These are phyloP conservation scores for Macrobrachium rosenbergii DNA, from an alignment of 1,140 invertebrate genomes.

Conservation along the genomic window DNA sequence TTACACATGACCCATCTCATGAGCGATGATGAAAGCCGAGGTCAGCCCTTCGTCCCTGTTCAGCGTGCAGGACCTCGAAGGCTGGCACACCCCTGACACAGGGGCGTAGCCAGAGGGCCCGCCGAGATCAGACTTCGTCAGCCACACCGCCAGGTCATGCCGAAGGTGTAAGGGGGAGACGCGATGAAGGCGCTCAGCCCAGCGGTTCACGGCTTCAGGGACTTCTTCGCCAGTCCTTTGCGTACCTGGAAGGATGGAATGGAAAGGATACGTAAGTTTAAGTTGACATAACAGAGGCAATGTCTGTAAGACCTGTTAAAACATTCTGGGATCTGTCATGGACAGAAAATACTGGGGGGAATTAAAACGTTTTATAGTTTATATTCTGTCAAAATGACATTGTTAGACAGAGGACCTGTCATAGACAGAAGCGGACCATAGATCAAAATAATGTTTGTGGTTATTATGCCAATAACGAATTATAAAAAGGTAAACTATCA, in stretches of 20 bases:
- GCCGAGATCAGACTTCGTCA: constrained; percentile 80
- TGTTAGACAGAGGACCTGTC: too few species aligned
- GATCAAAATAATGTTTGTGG: background rate
- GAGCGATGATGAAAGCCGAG: constrained; percentile 85
- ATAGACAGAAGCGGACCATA: background rate
- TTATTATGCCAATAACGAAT: too few species aligned
- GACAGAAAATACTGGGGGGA: too few species aligned
- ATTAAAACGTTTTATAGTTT: too few species aligned
- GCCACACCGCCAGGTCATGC: constrained; percentile 82
- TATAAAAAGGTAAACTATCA: too few species aligned
- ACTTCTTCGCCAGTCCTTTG: constrained; percentile 78
- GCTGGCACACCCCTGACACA: constrained; percentile 82
- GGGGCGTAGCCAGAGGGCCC: constrained; percentile 86
- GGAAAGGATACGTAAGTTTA: background rate
- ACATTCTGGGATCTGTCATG: too few species aligned
- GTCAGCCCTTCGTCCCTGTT: constrained; percentile 84
- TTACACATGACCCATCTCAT: constrained; percentile 83
- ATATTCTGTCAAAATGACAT: too few species aligned
- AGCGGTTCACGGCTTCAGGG: constrained; percentile 83
- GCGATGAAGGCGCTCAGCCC: constrained; percentile 75
- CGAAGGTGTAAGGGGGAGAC: constrained; percentile 72
- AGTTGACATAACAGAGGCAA: background rate
- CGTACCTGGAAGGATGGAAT: constrained; percentile 71
- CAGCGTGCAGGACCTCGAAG: constrained; percentile 80
- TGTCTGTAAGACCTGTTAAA: background rate